phyloP scores from a whole-genome alignment of 2,113 vertebrate species.

The Psittacula cyanocephala region DNA sequence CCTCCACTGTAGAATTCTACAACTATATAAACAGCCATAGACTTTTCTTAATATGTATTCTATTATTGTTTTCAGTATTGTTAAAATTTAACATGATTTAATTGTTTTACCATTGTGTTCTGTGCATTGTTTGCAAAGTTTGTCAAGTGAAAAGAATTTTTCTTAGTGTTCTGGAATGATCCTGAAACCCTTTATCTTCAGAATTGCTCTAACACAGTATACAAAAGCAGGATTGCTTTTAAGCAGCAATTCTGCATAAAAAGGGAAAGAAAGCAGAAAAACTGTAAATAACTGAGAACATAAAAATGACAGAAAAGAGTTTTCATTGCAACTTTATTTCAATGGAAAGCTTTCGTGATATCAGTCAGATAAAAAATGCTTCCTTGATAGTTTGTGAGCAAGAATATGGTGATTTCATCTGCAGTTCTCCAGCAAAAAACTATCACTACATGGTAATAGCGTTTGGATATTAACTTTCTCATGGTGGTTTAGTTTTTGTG shows the following conservation, averaged over 20 bases:
- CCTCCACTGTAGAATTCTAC: conserved; percentile 12
- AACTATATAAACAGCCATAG: conserved; percentile 52
- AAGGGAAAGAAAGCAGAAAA: background rate
- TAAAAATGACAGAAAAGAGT: background rate
- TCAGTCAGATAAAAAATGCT: background rate
- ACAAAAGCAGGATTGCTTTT: background rate
- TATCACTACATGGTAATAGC: background rate
- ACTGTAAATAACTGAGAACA: background rate
- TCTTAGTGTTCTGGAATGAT: background rate
- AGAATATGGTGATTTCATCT: background rate
- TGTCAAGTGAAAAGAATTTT: background rate
- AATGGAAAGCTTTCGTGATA: background rate
- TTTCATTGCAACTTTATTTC: background rate
- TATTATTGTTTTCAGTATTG: background rate
- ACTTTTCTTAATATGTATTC: conserved; percentile 37
- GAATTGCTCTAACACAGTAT: background rate
- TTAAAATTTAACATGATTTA: conserved; percentile 13
- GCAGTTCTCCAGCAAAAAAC: background rate
- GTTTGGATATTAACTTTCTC: background rate
- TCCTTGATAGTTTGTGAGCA: background rate
- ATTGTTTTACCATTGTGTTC: background rate
- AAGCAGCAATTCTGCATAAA: background rate
- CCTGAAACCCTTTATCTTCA: background rate
- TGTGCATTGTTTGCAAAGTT: background rate
- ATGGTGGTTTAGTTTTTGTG: fast-evolving